These are phyloP conservation scores for Lampris incognitus DNA, from an alignment of 2,113 vertebrate genomes.

Conservation along the genomic window DNA sequence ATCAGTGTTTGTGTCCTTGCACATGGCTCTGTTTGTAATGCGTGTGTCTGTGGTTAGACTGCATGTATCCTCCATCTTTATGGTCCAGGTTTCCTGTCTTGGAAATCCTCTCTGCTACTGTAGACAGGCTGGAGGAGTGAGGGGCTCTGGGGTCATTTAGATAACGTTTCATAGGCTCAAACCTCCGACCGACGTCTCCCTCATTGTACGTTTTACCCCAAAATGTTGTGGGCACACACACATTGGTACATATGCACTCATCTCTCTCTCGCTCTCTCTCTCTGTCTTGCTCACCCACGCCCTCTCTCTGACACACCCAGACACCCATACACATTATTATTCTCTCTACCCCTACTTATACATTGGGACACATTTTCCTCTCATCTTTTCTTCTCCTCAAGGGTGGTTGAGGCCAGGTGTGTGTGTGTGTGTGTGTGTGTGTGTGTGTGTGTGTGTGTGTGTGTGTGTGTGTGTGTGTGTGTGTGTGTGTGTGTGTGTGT, in stretches of 20 bases:
- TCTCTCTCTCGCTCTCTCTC: not conserved
- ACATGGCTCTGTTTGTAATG: not conserved
- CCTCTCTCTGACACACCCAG: not conserved
- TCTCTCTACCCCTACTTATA: slow-evolving; percentile 1
- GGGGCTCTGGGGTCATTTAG: not conserved
- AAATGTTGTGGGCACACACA: no score
- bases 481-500: not conserved
- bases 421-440: slow-evolving; percentile 11
- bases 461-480: no score
- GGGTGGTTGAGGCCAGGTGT: slow-evolving; percentile 37
- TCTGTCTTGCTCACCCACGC: no score
- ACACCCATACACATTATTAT: not conserved
- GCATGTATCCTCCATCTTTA: no score
- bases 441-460: not conserved
- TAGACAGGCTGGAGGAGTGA: no score
- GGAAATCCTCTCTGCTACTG: no score
- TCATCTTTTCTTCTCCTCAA: slow-evolving; percentile 14
- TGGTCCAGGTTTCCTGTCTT: not conserved
- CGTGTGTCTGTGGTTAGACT: slow-evolving; percentile 1
- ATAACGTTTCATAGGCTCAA: slow-evolving; percentile 25
- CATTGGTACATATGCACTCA: no score
- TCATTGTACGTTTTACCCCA: not conserved
- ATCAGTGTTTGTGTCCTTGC: slow-evolving; percentile 10
- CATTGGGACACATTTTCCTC: slow-evolving; percentile 17
- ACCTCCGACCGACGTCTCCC: no score